Evolutionary conservation across 2,888 invertebrate genomes (phyloP), one percentile per base, ranked within the genome.

Genomic region (Ochropacha duplaris): DNA sequence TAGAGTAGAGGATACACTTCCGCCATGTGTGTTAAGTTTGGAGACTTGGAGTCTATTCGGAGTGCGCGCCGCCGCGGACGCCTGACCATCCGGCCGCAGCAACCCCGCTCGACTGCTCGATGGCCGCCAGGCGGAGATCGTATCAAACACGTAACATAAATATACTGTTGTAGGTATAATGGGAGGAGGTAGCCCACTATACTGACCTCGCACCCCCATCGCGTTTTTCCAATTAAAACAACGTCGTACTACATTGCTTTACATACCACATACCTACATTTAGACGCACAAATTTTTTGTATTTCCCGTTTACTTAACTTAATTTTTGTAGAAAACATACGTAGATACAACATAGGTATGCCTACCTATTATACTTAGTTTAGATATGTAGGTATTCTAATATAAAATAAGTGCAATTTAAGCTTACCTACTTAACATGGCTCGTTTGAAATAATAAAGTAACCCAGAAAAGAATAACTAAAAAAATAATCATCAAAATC

Each of bases 181-280:
- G 81, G 88, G 80, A 90, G 90, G 90, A 86, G 89, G 89, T 83
- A 84, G 84, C 84, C 84, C 83, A 85, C 88, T 86, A 84, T 83
- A 83, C 85, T 89, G 92, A 92, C 92, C 92, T 92, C 91, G 91
- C 90, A 87, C 89, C 92, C 92, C 91, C 90, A 86, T 90, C 89
- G 89, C 90, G 90, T 90, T 92, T 91, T 91, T 88, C 85, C 86
- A 90, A 91, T 90, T 90, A 92, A 88, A 85, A 83, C 81, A 81
- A 85, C 86, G 81, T 78, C 76, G 76, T 79, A 57, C 39, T 39
- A 16, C 78, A 84, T 87, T 86, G 83, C 84, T 85, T 78, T 74
- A 81, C 84, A 31, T 16, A 51, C 19, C 19, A 81, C 84, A 31
- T 16, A 51, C 19, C 19, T 44, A 44, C 16, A 4, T 19, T 77